Evolutionary conservation across 2,888 invertebrate species (phyloP).

Genomic region (Calliphora vomitoria): DNA sequence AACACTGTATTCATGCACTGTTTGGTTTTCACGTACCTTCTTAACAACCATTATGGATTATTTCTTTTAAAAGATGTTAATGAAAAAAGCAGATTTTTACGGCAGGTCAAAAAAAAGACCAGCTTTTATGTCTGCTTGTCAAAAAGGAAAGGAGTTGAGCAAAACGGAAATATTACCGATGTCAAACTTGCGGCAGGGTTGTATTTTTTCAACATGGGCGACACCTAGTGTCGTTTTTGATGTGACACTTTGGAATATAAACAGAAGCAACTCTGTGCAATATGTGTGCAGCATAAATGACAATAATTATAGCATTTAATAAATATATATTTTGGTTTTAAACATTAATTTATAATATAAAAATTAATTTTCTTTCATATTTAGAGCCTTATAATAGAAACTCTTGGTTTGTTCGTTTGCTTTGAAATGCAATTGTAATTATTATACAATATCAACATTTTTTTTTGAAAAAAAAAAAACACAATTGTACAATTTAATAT

Average conservation of each 20-base stretch:
- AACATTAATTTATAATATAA: too few relatives aligned
- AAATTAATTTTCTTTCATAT: too few relatives aligned
- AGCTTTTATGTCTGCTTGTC: slow-evolving; percentile 83
- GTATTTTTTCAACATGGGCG: slow-evolving; percentile 48
- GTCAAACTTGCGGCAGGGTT: slow-evolving; percentile 72
- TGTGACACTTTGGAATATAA: not conserved
- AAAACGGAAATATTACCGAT: slow-evolving; percentile 79
- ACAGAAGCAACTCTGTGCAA: slow-evolving; percentile 32
- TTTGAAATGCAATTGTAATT: too few relatives aligned
- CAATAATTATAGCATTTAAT: too few relatives aligned
- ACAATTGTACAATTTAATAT: too few relatives aligned
- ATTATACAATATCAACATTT: too few relatives aligned
- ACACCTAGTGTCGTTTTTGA: slow-evolving; percentile 65
- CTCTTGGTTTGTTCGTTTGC: too few relatives aligned
- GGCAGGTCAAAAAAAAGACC: slow-evolving; percentile 81
- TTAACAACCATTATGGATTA: slow-evolving; percentile 84
- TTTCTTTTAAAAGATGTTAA: slow-evolving; percentile 81
- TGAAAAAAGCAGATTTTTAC: slow-evolving; percentile 82
- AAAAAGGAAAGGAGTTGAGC: slow-evolving; percentile 84
- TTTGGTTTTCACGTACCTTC: slow-evolving; percentile 81
- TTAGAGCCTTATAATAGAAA: too few relatives aligned
- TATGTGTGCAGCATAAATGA: not conserved
- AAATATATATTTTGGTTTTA: too few relatives aligned
- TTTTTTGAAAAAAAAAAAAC: too few relatives aligned
- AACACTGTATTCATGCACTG: slow-evolving; percentile 56